Evolutionary conservation across 2,888 invertebrate genomes (phyloP), one percentile per base, ranked within the genome.

Genomic region (Kuschelorhynchus macadamiae): DNA sequence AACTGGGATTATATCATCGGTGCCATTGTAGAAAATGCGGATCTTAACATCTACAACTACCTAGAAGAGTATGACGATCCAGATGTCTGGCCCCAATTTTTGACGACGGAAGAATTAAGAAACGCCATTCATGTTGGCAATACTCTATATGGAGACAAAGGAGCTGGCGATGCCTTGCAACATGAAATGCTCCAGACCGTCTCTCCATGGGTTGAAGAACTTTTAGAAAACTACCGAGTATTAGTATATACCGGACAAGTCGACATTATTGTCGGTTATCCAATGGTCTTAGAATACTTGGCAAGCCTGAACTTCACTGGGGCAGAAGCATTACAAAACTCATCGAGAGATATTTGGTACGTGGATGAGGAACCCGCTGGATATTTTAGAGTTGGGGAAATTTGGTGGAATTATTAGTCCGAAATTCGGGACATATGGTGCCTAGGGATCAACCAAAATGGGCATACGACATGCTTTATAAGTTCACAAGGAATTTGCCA

Each of bases 211-310:
- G 1, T 61, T 7, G 39, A 88, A 0, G 88, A 89, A 71, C 82
- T 93, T 0, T 77, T 92, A 0, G 84, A 89, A 20, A 82, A 88
- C 71, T 91, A 91, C 75, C 85, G 86, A 80, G 87, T 94, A 11
- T 87, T 95, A 41, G 86, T 95, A 56, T 96, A 95, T 81, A 94
- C 89, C 78, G 96, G 96, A 0, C 95, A 96, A 79, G 80, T 95
- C 68, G 96, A 96, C 79, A 90, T 96, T 9, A 93, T 95, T 70
- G 92, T 94, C 0, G 93, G 94, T 0, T 93, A 93, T 81, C 93
- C 94, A 0, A 79, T 92, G 53, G 94, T 94, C 0, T 87, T 91
- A 18, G 91, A 90, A 77, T 94, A 92, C 80, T 81, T 95, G 17
- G 85, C 86, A 66, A 86, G 87, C 17, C 83, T 93, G 0, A 86